Evolutionary conservation across 2,113 vertebrate species (phyloP).

Genomic region (Gavialis gangeticus): DNA sequence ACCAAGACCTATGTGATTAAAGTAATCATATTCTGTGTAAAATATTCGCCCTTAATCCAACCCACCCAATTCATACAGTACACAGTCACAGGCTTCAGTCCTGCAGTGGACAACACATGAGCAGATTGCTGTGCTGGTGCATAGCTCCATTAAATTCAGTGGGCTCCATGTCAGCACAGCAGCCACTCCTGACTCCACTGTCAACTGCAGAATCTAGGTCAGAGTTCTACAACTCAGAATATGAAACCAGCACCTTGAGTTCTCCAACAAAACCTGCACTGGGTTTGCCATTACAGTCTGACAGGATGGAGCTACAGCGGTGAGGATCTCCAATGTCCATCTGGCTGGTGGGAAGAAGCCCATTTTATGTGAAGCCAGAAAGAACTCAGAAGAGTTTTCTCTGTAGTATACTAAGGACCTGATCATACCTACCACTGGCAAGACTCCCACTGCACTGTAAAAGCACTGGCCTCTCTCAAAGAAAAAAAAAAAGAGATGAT

Average conservation of each 20-base stretch:
- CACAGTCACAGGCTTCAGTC: background rate
- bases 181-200: background rate
- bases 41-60: background rate
- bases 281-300: accelerated
- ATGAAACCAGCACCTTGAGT: background rate
- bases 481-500: background rate
- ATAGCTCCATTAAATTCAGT: no score
- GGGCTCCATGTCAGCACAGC: background rate
- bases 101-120: background rate
- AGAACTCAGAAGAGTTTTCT: accelerated
- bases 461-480: background rate
- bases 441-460: background rate
- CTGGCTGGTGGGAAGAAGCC: background rate
- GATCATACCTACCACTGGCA: background rate
- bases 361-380: background rate
- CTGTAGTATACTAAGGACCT: background rate
- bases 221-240: background rate
- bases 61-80: background rate
- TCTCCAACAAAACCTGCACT: accelerated
- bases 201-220: accelerated
- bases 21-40: background rate
- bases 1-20: background rate
- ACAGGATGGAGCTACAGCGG: background rate
- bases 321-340: background rate
- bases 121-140: background rate